These are phyloP conservation scores for Ceriagrion tenellum DNA, from an alignment of 2,888 invertebrate genomes.

Conservation along the genomic window DNA sequence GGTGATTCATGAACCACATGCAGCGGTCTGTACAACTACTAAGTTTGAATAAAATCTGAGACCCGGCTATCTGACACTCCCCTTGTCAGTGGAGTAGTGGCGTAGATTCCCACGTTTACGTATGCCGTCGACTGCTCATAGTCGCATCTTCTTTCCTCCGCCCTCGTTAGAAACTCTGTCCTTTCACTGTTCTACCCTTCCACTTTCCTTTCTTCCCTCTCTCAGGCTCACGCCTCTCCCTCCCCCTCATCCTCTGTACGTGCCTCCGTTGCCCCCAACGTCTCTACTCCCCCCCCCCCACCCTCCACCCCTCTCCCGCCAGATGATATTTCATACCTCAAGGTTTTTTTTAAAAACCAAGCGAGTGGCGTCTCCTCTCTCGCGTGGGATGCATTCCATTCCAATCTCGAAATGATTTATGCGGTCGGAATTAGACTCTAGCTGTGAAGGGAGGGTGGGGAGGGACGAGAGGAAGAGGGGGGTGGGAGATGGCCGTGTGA, in stretches of 20 bases:
- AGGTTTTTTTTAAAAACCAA: conserved; percentile 4
- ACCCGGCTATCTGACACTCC: too few species aligned
- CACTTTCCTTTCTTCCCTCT: background rate
- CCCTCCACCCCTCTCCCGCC: background rate
- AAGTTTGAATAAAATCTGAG: too few species aligned
- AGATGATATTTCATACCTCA: conserved; percentile 25
- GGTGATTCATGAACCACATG: too few species aligned
- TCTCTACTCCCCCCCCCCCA: background rate
- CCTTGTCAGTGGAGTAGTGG: too few species aligned
- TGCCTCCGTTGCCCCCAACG: background rate
- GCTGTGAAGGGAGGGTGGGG: background rate
- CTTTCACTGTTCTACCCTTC: background rate
- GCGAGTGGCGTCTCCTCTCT: background rate
- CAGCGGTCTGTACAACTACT: too few species aligned
- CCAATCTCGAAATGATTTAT: conserved; percentile 35
- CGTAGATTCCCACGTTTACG: too few species aligned
- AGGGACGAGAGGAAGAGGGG: background rate
- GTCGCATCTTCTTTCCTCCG: background rate
- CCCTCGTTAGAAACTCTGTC: background rate
- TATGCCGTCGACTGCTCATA: too few species aligned
- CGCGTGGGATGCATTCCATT: conserved; percentile 45
- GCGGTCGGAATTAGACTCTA: conserved; percentile 10
- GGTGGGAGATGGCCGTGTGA: background rate
- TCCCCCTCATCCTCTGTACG: background rate
- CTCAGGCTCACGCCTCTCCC: background rate